phyloP scores from a whole-genome alignment of 1,140 invertebrate species.

The Drosophila santomea region DNA sequence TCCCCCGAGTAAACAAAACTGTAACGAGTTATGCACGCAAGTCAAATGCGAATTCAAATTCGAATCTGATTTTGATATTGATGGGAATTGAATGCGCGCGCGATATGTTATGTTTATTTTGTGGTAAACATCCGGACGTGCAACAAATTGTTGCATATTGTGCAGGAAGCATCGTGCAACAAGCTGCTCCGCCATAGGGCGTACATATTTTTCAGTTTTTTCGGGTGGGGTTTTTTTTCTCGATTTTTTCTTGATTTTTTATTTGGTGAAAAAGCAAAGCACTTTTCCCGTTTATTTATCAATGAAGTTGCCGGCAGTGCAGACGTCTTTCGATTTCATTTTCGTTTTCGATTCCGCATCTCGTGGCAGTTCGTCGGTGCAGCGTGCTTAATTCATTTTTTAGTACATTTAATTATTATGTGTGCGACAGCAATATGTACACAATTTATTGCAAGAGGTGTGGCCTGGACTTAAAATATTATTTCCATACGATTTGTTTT shows the following conservation, averaged over 20 bases:
- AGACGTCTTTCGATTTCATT: slow-evolving; percentile 59
- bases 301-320: slow-evolving; percentile 75
- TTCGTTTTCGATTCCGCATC: slow-evolving; percentile 37
- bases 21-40: slow-evolving; percentile 57
- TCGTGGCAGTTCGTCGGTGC: slow-evolving; percentile 34
- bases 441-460: slow-evolving; percentile 79
- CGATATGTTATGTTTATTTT: slow-evolving; percentile 70
- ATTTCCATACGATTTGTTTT: slow-evolving; percentile 39
- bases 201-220: slow-evolving; percentile 51
- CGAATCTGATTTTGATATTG: slow-evolving; percentile 55
- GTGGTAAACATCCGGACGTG: slow-evolving; percentile 80
- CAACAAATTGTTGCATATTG: slow-evolving; percentile 81
- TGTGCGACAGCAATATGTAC: slow-evolving; percentile 63
- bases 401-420: slow-evolving; percentile 74
- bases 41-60: slow-evolving; percentile 42
- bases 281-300: slow-evolving; percentile 73
- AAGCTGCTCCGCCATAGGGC: slow-evolving; percentile 55
- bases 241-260: slow-evolving; percentile 16
- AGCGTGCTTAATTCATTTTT: slow-evolving; percentile 61
- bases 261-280: slow-evolving; percentile 17
- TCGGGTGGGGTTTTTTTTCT: slow-evolving; percentile 20
- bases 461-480: slow-evolving; percentile 53
- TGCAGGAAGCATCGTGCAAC: slow-evolving; percentile 60
- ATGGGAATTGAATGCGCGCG: slow-evolving; percentile 41
- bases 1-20: slow-evolving; percentile 66